phyloP scores from a whole-genome alignment of 2,113 vertebrate species.

The Epinephelus lanceolatus region DNA sequence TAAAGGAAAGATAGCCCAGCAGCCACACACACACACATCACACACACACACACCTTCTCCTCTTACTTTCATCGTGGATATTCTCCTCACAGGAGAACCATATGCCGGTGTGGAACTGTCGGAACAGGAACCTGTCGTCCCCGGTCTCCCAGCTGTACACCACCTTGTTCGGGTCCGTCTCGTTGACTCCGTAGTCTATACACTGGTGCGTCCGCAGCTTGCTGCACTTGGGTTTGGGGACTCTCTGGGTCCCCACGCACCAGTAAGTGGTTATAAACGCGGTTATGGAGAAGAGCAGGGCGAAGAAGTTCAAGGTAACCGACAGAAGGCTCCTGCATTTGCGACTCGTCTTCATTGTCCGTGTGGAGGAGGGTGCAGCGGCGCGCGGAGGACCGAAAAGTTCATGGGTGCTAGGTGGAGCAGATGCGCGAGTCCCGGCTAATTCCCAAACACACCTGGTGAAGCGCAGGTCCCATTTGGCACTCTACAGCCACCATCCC shows the following conservation, averaged over 20 bases:
- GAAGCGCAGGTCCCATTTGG: constrained; percentile 17
- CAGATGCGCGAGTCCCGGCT: constrained; percentile 2
- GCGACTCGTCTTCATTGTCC: constrained; percentile 92
- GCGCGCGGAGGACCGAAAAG: constrained; percentile 40
- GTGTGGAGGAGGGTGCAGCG: constrained; percentile 23
- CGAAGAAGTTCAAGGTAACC: constrained; percentile 87
- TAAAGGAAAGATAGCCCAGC: neutral
- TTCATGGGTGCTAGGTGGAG: constrained; percentile 55
- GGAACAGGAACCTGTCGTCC: constrained; percentile 92
- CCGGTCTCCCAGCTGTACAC: constrained; percentile 97
- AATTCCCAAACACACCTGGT: constrained; percentile 10
- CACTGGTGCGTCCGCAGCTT: constrained; percentile 88
- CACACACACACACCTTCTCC: constrained; percentile 31
- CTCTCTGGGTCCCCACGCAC: constrained; percentile 94
- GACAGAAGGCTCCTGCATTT: constrained; percentile 92
- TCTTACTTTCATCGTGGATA: constrained; percentile 91
- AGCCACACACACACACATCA: neutral
- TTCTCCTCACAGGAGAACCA: constrained; percentile 96
- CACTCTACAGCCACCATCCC: neutral
- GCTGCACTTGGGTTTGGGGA: constrained; percentile 84
- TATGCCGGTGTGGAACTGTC: constrained; percentile 95
- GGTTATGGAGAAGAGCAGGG: constrained; percentile 85
- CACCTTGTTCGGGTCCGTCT: constrained; percentile 87
- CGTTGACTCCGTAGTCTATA: constrained; percentile 91
- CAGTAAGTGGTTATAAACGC: constrained; percentile 94